Percentiles rank a stretch among this genome's conserved stretches.
These are phyloP conservation scores for Ataeniobius toweri DNA, from an alignment of 2,797 vertebrate genomes.

Conservation along the genomic window DNA sequence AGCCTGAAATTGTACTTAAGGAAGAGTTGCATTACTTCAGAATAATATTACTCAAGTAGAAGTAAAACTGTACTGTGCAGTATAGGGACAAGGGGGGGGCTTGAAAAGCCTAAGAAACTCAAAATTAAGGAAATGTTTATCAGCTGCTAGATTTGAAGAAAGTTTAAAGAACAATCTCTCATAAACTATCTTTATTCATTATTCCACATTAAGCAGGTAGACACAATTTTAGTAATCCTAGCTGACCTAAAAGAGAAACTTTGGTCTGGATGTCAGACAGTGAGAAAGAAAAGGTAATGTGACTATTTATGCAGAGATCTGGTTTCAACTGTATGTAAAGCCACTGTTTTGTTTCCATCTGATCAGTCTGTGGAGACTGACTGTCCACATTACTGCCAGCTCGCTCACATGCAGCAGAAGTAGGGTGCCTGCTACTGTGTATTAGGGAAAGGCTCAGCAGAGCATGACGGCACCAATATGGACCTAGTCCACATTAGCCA, in stretches of 20 bases:
- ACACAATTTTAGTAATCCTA: not conserved
- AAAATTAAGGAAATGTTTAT: too few species aligned
- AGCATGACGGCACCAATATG: slow-evolving; percentile 32
- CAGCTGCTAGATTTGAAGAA: too few species aligned
- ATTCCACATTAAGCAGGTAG: too few species aligned
- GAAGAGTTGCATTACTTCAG: too few species aligned
- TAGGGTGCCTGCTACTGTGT: slow-evolving; percentile 26
- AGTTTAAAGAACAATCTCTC: too few species aligned
- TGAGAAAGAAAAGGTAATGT: too few species aligned
- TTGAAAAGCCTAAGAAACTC: too few species aligned
- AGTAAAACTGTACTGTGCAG: too few species aligned
- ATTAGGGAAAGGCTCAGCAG: slow-evolving; percentile 13
- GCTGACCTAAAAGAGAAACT: not conserved
- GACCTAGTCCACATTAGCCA: slow-evolving; percentile 15
- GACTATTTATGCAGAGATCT: not conserved
- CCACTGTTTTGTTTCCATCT: slow-evolving; percentile 23
- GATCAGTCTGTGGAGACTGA: slow-evolving; percentile 34
- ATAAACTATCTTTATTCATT: too few species aligned
- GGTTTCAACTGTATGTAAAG: slow-evolving; percentile 12
- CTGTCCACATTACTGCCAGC: slow-evolving; percentile 47
- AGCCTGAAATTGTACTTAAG: too few species aligned
- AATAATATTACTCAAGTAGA: too few species aligned
- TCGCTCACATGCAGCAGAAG: slow-evolving; percentile 46
- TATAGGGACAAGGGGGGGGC: too few species aligned
- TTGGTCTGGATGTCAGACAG: not conserved